Evolutionary conservation across 2,797 vertebrate genomes (phyloP).

Genomic region (Delichon dasypus): DNA sequence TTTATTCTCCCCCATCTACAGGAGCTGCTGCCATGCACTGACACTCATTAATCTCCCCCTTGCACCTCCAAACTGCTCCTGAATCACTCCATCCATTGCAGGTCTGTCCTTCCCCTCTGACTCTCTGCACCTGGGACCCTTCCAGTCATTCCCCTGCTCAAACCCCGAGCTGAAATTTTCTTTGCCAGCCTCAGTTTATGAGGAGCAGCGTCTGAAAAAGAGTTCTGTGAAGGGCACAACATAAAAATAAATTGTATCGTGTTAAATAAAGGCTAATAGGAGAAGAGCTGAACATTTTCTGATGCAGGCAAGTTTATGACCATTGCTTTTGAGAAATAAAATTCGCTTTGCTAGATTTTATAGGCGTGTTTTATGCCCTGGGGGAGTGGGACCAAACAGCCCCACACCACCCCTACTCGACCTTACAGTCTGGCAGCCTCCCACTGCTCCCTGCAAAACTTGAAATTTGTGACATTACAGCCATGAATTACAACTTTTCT

Average conservation of each 20-base stretch:
- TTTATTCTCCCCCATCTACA: not conserved
- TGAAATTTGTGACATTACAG: slow-evolving; percentile 12
- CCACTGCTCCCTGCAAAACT: not conserved
- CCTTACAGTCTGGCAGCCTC: not conserved
- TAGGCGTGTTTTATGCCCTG: not conserved
- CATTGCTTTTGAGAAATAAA: slow-evolving; percentile 41
- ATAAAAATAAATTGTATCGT: slow-evolving; percentile 51
- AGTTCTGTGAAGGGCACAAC: slow-evolving; percentile 35
- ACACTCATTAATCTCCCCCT: not conserved
- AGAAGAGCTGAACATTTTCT: slow-evolving; percentile 1
- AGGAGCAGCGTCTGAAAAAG: not conserved
- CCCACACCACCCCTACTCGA: not conserved
- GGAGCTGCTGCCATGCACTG: not conserved
- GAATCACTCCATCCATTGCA: not conserved
- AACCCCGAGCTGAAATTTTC: not conserved
- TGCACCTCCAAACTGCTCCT: not conserved
- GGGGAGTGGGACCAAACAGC: not conserved
- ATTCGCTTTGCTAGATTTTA: slow-evolving; percentile 32
- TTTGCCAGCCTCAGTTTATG: not conserved
- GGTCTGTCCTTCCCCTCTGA: not conserved
- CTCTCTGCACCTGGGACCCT: not conserved
- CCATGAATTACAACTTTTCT: slow-evolving; percentile 48
- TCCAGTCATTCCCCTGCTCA: not conserved
- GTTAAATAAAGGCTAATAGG: slow-evolving; percentile 53
- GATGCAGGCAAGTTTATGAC: not conserved